These are phyloP conservation scores for Acipenser ruthenus DNA, from an alignment of 2,797 vertebrate species.

Conservation along the genomic window DNA sequence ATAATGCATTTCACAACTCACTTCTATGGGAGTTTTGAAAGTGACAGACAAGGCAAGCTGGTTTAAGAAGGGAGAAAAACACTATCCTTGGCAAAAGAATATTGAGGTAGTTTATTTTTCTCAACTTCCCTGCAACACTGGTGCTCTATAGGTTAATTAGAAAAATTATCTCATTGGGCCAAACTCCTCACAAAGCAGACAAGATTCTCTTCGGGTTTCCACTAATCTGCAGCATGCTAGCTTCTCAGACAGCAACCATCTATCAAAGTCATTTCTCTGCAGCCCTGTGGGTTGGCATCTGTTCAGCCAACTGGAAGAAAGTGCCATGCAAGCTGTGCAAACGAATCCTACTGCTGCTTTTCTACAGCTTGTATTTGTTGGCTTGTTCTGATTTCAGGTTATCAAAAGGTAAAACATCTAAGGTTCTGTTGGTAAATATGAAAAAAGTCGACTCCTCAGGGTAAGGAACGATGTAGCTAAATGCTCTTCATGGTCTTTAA, in stretches of 20 bases:
- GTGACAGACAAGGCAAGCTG: constrained; percentile 23
- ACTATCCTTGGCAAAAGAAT: constrained; percentile 38
- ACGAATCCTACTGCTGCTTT: constrained; percentile 41
- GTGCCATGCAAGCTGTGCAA: constrained; percentile 51
- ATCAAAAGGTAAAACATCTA: constrained; percentile 1
- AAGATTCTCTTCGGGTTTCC: constrained; percentile 58
- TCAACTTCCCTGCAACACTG: constrained; percentile 41
- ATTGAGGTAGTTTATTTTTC: constrained; percentile 53
- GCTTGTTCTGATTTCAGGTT: constrained; percentile 4
- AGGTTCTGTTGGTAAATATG: not conserved
- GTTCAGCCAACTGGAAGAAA: constrained; percentile 65
- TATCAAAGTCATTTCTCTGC: constrained; percentile 66
- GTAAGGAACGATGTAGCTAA: too few relatives aligned
- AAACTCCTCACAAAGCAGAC: constrained; percentile 55
- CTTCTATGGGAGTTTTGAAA: constrained; percentile 12
- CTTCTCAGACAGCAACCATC: constrained; percentile 62
- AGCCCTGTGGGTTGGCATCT: constrained; percentile 55
- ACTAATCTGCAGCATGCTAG: constrained; percentile 67
- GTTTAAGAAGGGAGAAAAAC: constrained; percentile 17
- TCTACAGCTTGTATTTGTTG: constrained; percentile 25
- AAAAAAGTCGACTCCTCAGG: not conserved
- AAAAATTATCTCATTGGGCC: constrained; percentile 82
- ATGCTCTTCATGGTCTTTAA: too few relatives aligned
- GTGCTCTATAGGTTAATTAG: constrained; percentile 81
- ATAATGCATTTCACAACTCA: constrained; percentile 6